These are phyloP conservation scores for Hyposmocoma kahamanoa DNA, from an alignment of 1,140 invertebrate species.

Conservation along the genomic window DNA sequence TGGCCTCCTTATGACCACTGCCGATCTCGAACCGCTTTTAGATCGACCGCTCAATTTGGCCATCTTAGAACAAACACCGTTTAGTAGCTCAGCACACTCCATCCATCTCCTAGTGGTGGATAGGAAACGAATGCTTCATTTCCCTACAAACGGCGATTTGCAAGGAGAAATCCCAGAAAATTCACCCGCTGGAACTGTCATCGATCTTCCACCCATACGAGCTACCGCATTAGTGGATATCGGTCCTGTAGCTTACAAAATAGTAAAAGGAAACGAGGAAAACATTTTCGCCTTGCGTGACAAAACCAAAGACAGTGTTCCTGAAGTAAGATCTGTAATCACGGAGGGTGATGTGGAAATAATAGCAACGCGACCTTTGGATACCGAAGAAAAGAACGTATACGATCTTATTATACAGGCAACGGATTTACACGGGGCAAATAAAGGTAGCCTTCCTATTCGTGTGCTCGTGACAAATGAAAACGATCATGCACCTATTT, in stretches of 20 bases:
- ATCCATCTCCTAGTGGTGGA: constrained; percentile 88
- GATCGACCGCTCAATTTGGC: constrained; percentile 86
- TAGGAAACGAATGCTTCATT: constrained; percentile 84
- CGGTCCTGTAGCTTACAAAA: constrained; percentile 83
- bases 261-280: constrained; percentile 82
- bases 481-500: constrained; percentile 93
- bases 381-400: constrained; percentile 79
- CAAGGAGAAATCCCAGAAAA: constrained; percentile 86
- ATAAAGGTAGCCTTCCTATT: constrained; percentile 83
- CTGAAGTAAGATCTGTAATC: constrained; percentile 76
- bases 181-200: constrained; percentile 77
- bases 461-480: constrained; percentile 85
- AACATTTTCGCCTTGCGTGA: constrained; percentile 81
- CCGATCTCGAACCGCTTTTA: constrained; percentile 85
- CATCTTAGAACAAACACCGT: constrained; percentile 85
- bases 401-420: constrained; percentile 86
- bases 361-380: constrained; percentile 81
- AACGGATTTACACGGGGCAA: constrained; percentile 81
- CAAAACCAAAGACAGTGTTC: constrained; percentile 68
- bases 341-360: constrained; percentile 78
- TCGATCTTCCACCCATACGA: constrained; percentile 79
- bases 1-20: constrained; percentile 92
- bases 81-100: constrained; percentile 85
- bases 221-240: constrained; percentile 73
- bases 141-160: constrained; percentile 77